Base-by-base conservation (phyloP, 1,140 invertebrate genomes). In the Temnothorax longispinosus region DNA sequence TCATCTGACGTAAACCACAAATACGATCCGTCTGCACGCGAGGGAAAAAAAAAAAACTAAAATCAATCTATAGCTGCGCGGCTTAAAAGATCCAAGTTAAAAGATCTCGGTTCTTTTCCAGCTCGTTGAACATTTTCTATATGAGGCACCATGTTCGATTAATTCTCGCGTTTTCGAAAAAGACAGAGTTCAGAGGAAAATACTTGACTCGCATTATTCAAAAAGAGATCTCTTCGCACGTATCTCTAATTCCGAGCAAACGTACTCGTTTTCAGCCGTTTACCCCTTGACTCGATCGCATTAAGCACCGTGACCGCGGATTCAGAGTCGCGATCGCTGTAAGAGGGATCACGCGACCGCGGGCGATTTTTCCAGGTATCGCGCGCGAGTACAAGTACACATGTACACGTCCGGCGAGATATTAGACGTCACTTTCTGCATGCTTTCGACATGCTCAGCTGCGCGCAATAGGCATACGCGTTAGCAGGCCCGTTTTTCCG, bases 371-470 rank as follows among this genome's bases (percentile, higher is more conserved):
- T 82, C 67, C 54, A 62, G 44, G 41, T 62, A 60, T 74, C 54
- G 67, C 80, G 67, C 52, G 8, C 47, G n/a, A 4, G 27, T 13
- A 18, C 54, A 41, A n/a, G 58, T 27, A 0, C 6, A 18, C 2
- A 27, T 27, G 18, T n/a, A 44, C 11, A 72, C 44, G n/a, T 72
- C 38, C 50, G 78, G 18, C 54, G 41, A 44, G 41, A 47, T 60
- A 82, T 87, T 78, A 78, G 85, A 72, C 89, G 64, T 90, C 65
- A 84, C 65, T 89, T 82, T 52, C 58, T 38, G 60, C 27, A n/a
- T 27, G 50, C 54, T 47, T 60, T 21, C 38, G 67, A 78, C 52
- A 82, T 78, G 88, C 72, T 89, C 27, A 54, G 81, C 35, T 52
- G 77, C 62, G 77, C 67, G 18, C 44, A 21, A 11, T 8, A 54